Conservation (phyloP, 2,888 invertebrate species). For the Xestia ashworthii region DNA sequence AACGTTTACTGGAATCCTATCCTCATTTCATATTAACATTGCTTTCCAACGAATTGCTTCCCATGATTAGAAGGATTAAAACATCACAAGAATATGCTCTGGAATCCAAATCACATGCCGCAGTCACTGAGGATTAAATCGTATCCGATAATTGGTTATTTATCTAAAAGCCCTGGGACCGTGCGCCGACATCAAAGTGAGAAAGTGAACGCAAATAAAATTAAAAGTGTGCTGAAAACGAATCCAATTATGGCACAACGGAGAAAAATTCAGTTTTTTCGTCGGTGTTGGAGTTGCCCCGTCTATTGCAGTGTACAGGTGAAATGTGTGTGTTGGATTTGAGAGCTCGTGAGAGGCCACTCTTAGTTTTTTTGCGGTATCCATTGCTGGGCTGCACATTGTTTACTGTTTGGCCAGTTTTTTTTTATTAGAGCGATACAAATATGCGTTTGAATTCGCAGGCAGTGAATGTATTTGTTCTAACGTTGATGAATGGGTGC, state of each 20-base stretch:
- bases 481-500: conserved; percentile 27
- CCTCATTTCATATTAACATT: conserved; percentile 37
- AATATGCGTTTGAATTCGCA: conserved; percentile 31
- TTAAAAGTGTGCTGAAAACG: conserved; percentile 85
- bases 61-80: conserved; percentile 63
- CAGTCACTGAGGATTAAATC: conserved; percentile 77
- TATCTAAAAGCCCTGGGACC: conserved; percentile 82
- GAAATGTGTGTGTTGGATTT: conserved; percentile 65
- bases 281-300: conserved; percentile 65
- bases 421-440: conserved; percentile 55
- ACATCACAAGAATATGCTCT: conserved; percentile 65
- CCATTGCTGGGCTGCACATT: conserved; percentile 35
- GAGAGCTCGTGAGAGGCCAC: conserved; percentile 51
- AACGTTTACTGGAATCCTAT: conserved; percentile 43
- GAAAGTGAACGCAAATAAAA: conserved; percentile 84
- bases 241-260: conserved; percentile 86
- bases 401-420: conserved; percentile 48
- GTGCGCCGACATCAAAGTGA: conserved; percentile 84
- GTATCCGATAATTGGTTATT: conserved; percentile 87
- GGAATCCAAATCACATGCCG: conserved; percentile 76
- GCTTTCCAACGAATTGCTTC: conserved; percentile 49
- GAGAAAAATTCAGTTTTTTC: conserved; percentile 77
- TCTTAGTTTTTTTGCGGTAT: conserved; percentile 50
- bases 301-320: conserved; percentile 65
- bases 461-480: conserved; percentile 27